Evolutionary conservation across 2,888 invertebrate species (phyloP).

Genomic region (Cephus nigrinus): DNA sequence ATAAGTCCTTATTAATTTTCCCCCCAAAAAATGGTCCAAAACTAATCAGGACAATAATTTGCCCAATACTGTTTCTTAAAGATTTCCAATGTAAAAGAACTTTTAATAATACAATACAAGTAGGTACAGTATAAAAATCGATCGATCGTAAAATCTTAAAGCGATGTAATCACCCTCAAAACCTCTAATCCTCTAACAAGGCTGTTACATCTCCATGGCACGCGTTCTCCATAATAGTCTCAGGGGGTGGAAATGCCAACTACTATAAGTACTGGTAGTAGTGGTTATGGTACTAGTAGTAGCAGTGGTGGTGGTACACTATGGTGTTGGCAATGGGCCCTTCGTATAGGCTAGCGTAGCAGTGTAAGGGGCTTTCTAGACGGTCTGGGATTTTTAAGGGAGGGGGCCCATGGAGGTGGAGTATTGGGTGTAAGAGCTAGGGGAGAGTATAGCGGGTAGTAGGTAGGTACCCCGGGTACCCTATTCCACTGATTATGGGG

Average conservation of each 20-base stretch:
- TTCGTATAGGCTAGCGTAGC: background rate
- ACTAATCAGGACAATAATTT: background rate
- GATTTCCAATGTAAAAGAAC: background rate
- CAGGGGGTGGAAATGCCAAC: background rate
- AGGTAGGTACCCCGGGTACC: conserved; percentile 25
- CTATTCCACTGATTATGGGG: conserved; percentile 55
- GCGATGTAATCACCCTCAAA: conserved; percentile 59
- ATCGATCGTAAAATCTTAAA: conserved; percentile 37
- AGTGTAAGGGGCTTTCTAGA: background rate
- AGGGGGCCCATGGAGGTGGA: conserved; percentile 1
- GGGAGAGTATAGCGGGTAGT: conserved; percentile 6
- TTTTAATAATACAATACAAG: background rate
- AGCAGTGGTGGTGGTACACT: background rate
- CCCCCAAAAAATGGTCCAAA: background rate
- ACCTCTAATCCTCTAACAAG: conserved; percentile 62
- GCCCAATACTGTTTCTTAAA: background rate
- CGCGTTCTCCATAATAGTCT: conserved; percentile 48
- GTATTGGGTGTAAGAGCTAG: conserved; percentile 3
- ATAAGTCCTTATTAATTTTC: conserved; percentile 24
- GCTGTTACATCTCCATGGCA: conserved; percentile 48
- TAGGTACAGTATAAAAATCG: background rate
- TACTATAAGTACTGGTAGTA: background rate
- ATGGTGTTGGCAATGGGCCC: background rate
- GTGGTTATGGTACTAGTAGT: background rate
- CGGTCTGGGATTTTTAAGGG: background rate